Evolutionary conservation across 2,888 invertebrate genomes (phyloP), one percentile per base, ranked within the genome.

Genomic region (Caprella mutica): DNA sequence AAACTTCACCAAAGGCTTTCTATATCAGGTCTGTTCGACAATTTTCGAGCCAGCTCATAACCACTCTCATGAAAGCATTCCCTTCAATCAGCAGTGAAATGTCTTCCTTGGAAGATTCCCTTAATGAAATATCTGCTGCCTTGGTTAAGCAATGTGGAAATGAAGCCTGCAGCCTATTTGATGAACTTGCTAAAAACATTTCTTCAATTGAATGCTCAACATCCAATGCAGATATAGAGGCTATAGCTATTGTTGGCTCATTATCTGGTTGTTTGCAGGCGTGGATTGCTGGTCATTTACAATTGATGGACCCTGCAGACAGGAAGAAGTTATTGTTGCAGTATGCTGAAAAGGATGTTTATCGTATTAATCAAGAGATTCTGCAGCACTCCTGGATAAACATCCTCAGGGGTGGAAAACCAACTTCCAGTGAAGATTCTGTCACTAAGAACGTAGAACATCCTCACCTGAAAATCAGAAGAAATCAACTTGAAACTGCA

Each of bases 301-400:
- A 83, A 19, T 72, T 80, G 1, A 83, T 92, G 5, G 94, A 94
- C 76, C 90, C 91, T 0, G 81, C 87, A 0, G 81, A 84, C 58
- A 89, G 89, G 72, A 80, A 82, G 65, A 76, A 80, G 1, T 71
- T 90, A 0, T 86, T 86, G 73, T 77, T 83, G 9, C 72, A 79
- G 43, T 85, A 88, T 66, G 75, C 81, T 14, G 72, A 77, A 24
- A 81, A 86, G 67, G 85, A 89, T 70, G 79, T 86, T 2, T 66
- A 68, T 57, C 35, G 59, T 30, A 33, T 55, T 21, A 44, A 58
- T 26, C 51, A 51, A 8, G 39, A 56, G 19, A 35, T 48, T 30
- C 26, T 55, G 24, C 26, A 59, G 3, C 23, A 54, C 27, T 42
- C 43, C 23, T 60, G 62, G 58, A 24, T 58, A 24, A 56, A 63